Percentiles rank a stretch among this genome's conserved stretches.
Conservation (phyloP, 1,140 invertebrate species). For the Zaprionus ornatus region DNA sequence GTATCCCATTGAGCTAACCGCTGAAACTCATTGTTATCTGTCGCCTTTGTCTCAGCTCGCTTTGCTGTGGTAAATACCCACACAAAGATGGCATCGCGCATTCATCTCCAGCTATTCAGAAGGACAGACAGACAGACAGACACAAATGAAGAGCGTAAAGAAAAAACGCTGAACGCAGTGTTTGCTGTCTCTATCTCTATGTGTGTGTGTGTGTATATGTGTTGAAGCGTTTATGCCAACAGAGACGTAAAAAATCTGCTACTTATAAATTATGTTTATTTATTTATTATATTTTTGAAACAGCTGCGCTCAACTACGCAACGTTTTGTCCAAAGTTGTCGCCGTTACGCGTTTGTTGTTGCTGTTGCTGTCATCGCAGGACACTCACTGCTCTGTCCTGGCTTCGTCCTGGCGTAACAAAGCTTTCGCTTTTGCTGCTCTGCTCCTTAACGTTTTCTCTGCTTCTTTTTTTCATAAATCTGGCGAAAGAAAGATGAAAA, state of each 20-base stretch:
- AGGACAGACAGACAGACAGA: conserved; percentile 36
- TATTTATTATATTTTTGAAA: conserved; percentile 81
- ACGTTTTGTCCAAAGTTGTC: conserved; percentile 64
- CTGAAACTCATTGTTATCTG: conserved; percentile 24
- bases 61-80: conserved; percentile 50
- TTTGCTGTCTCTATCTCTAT: neutral
- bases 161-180: conserved; percentile 7
- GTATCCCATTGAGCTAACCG: conserved; percentile 14
- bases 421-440: conserved; percentile 38
- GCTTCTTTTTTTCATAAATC: conserved; percentile 61
- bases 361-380: conserved; percentile 55
- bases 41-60: conserved; percentile 50
- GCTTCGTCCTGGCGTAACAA: conserved; percentile 47
- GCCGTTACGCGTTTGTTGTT: neutral
- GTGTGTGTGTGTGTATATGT: conserved; percentile 5
- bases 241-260: conserved; percentile 78
- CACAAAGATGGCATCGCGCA: conserved; percentile 54
- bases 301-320: conserved; percentile 75
- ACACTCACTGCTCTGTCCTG: conserved; percentile 4
- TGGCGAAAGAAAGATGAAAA: conserved; percentile 48
- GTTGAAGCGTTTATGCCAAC: conserved; percentile 70
- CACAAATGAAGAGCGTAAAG: conserved; percentile 38
- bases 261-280: conserved; percentile 83
- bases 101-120: conserved; percentile 41
- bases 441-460: conserved; percentile 25